These are phyloP conservation scores for Tenthredo livida DNA, from an alignment of 2,888 invertebrate species.

Conservation along the genomic window DNA sequence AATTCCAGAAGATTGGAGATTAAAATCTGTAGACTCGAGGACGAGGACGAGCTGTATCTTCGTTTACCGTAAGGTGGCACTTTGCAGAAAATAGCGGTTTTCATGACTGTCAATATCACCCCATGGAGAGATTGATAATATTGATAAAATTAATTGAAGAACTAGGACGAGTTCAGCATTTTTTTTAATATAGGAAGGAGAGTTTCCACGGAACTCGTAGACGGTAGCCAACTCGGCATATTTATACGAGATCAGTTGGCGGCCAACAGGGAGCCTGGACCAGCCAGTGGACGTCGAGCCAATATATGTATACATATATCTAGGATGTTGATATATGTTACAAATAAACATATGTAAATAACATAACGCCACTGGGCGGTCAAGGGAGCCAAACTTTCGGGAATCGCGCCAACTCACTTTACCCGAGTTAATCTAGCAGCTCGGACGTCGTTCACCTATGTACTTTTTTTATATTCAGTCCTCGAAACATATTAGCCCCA, in stretches of 20 bases:
- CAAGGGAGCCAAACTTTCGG: slow-evolving; percentile 28
- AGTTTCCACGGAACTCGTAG: not conserved
- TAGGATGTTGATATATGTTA: slow-evolving; percentile 44
- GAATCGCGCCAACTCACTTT: slow-evolving; percentile 52
- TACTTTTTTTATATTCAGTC: slow-evolving; percentile 39
- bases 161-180: not conserved
- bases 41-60: not conserved
- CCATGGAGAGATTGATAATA: not conserved
- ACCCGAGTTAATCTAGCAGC: not conserved
- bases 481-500: slow-evolving; percentile 24
- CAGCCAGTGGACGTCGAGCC: slow-evolving; percentile 21
- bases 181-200: not conserved
- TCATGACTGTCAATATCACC: not conserved
- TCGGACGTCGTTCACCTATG: slow-evolving; percentile 21
- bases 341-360: slow-evolving; percentile 53
- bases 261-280: slow-evolving; percentile 17
- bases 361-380: slow-evolving; percentile 38
- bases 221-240: not conserved
- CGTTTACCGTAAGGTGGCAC: not conserved
- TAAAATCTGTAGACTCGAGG: not conserved
- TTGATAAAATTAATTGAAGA: not conserved
- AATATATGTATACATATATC: not conserved
- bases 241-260: slow-evolving; percentile 27
- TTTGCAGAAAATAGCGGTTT: not conserved
- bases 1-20: slow-evolving; percentile 36